Base-by-base conservation (phyloP, 2,113 vertebrate genomes). In the Anolis sagrei region DNA sequence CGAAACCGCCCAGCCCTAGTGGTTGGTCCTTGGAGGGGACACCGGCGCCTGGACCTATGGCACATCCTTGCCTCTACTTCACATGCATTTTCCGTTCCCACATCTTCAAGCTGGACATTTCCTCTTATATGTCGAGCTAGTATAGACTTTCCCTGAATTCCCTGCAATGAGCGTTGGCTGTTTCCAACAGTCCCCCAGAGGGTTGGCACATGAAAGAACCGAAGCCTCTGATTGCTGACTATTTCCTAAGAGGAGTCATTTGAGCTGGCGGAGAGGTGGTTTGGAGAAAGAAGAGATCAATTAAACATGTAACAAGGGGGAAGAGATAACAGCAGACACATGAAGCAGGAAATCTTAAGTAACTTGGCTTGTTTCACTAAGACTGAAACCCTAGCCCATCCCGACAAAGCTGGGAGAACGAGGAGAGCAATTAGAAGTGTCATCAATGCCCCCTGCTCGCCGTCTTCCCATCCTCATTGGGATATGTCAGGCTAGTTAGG, bases 221-320 rank as follows among this genome's bases (percentile, higher is more conserved):
- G 81, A n/a, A 62, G 8, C 58, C 44, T 48, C 34, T 7, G 51
- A 73, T 75, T 62, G 27, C 70, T 62, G 70, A 44, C 51, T 61
- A 27, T 7, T 62, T 83, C 36, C 54, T 83, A 44, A 75, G 62
- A 74, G 36, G 34, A 83, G 51, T 62, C 23, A 83, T 62, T 74
- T 48, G 70, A 83, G 81, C 36, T 54, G 44, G 25, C 29, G 25
- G 29, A 54, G 11, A 27, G 54, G 14, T 13, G 18, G 13, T 13
- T 3, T 4, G 14, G 19, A 29, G 14, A 5, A 25, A 10, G 34
- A 39, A 58, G 73, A 62, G 70, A 62, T 83, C 81, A 83, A 82
- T 82, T 82, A 82, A 83, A 75, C 70, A 83, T 83, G 81, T 82
- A 73, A 82, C 81, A 82, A 82, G 70, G 70, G 69, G 70, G 27